phyloP scores from a whole-genome alignment of 2,113 vertebrate species.

The Semnopithecus entellus region DNA sequence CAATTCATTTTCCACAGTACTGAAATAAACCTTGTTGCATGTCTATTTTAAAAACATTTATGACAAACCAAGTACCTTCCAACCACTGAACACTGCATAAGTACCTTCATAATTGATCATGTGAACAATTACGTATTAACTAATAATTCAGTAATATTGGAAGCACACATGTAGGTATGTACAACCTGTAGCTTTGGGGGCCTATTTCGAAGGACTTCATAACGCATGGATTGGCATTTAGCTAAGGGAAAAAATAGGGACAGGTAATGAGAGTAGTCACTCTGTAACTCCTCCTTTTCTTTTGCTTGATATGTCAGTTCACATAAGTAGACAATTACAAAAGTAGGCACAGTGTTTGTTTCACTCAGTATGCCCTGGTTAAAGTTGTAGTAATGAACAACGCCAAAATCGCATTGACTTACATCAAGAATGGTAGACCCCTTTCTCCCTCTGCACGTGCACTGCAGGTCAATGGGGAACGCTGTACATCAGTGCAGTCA shows the following conservation, averaged over 20 bases:
- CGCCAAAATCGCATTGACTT: background rate
- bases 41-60: background rate
- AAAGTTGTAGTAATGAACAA: background rate
- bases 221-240: background rate
- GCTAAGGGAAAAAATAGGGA: background rate
- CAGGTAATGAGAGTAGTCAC: fast-evolving
- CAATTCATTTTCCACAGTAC: background rate
- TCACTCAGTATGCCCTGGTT: background rate
- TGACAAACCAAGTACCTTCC: background rate
- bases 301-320: background rate
- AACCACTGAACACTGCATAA: background rate
- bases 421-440: background rate
- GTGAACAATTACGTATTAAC: background rate
- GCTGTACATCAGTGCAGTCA: background rate
- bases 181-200: background rate
- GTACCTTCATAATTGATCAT: background rate
- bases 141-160: background rate
- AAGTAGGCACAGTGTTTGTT: background rate
- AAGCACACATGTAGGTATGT: background rate
- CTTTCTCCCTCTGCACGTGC: background rate
- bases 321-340: background rate
- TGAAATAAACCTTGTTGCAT: background rate
- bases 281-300: background rate
- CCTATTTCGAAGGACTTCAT: background rate
- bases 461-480: background rate